Base-by-base conservation (phyloP, 2,888 invertebrate species). In the Nycteola revayana region DNA sequence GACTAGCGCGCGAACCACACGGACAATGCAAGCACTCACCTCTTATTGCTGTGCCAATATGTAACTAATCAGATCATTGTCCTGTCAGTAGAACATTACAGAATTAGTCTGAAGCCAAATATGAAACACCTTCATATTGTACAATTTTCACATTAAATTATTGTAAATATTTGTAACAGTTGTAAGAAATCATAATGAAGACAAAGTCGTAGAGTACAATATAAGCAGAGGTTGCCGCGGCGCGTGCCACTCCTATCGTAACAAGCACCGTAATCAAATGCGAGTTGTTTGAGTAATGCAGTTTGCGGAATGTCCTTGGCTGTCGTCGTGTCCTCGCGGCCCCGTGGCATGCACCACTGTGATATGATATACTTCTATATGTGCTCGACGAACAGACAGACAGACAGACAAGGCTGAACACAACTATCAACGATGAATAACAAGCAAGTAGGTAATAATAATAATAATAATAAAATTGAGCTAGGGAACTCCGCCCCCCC, bases 391-490 rank as follows among this genome's bases (percentile, higher is more conserved):
- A n/a, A n/a, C n/a, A n/a, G n/a, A n/a, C n/a, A 36, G 27, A 33
- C 21, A 20, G 31, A 45, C 43, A 58, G 53, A 47, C 63, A 53
- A 53, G 55, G 56, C 48, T 38, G 46, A 58, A 57, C 60, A 57
- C 53, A 66, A 65, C 58, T 56, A 60, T 56, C 51, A 76, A 76
- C 76, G 68, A 72, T 57, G 60, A 63, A 70, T 74, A 83, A 84
- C 85, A 80, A 82, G 83, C 81, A 62, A 76, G 67, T 77, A 59
- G 51, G 75, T 66, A 73, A 71, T 73, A 69, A 72, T 71, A 73
- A 7, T 21, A 21, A n/a, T n/a, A 21, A n/a, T 57, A 65, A 67
- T 86, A 83, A 80, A 86, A 86, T 86, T 86, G 86, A 86, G 86
- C 86, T 86, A 86, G 73, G 73, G 66, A 67, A 66, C 73, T 59